Base-by-base conservation (phyloP, 2,888 invertebrate species). In the Pseudococcus viburni region DNA sequence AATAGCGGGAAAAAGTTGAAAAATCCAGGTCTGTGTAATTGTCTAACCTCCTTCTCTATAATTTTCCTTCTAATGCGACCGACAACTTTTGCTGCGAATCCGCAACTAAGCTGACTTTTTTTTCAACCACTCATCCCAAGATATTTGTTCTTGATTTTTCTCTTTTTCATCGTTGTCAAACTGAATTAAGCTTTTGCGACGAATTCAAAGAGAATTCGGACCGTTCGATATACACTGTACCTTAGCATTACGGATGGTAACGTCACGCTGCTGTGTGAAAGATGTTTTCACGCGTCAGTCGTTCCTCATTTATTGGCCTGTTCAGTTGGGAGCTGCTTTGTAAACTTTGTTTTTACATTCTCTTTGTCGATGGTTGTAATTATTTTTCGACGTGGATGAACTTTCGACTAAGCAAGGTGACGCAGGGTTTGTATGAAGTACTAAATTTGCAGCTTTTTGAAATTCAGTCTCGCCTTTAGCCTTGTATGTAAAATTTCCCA, bases 261-360 rank as follows among this genome's bases (percentile, higher is more conserved):
- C 42, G 42, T 7, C 64, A 1, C 4, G 64, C 2, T 42, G 42
- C 42, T 42, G 42, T 33, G 33, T 33, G 5, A 73, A 73, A 73
- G 73, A 73, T 73, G 73, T 73, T 73, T 73, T 73, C 73, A 73
- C 73, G 73, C 73, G 33, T 73, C 73, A 73, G 33, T 73, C 73
- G 73, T 33, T 73, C 11, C 15, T 33, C 73, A 33, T 73, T 73
- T 73, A 73, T 73, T 73, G 73, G 33, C 73, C 8, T 17, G 33
- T 73, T 33, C 39, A 73, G 33, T 73, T 33, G 17, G 0, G 7
- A 73, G 73, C 6, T 73, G 33, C 73, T 26, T 33, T 73, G 73
- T 73, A 73, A 73, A 33, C 33, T 73, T 33, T 73, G 73, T 73
- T 73, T 73, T 33, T 73, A 17, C 33, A 33, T 73, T 73, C 73